Evolutionary conservation across 2,113 vertebrate species (phyloP), one percentile per base, ranked within the genome.

Genomic region (Daboia siamensis): DNA sequence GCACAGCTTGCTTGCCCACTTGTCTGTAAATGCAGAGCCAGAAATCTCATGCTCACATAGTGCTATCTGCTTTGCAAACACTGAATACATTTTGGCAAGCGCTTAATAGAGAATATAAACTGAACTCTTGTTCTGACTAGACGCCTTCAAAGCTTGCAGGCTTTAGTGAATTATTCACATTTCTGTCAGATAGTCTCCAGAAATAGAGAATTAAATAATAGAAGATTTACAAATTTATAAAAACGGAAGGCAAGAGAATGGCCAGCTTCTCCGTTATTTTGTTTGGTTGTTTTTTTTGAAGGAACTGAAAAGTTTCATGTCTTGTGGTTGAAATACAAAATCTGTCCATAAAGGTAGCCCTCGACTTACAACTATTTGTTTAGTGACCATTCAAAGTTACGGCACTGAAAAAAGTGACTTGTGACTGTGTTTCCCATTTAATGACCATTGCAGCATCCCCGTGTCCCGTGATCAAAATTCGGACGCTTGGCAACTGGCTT

Each of bases 31-130:
- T 92, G 96, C 95, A 93, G 92, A 96, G 96, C 95, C 92, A 96
- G 91, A 91, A 52, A 93, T 94, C 93, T 2, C 15, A 92, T 61
- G 91, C 55, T 93, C 91, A 90, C 96, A 0, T 95, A 88, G 88
- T 93, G 96, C 87, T 0, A 96, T 97, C 97, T 96, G 97, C 98
- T 98, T 97, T 95, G 97, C 96, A 56, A 94, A 96, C 97, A 96
- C 97, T 52, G 64, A 95, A 96, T 39, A 96, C 97, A 97, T 97
- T 80, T 94, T 95, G 93, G 97, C 97, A 95, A 93, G 94, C 94
- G 96, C 93, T 20, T 5, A 94, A 93, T 89, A 93, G 92, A 64
- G 92, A 93, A 74, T 8, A 69, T 92, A 61, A 91, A 94, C 88
- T 86, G 91, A 91, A 89, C 13, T 21, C 86, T 87, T 57, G 91